Conservation (phyloP, 2,888 invertebrate species). For the Harmothoe impar region DNA sequence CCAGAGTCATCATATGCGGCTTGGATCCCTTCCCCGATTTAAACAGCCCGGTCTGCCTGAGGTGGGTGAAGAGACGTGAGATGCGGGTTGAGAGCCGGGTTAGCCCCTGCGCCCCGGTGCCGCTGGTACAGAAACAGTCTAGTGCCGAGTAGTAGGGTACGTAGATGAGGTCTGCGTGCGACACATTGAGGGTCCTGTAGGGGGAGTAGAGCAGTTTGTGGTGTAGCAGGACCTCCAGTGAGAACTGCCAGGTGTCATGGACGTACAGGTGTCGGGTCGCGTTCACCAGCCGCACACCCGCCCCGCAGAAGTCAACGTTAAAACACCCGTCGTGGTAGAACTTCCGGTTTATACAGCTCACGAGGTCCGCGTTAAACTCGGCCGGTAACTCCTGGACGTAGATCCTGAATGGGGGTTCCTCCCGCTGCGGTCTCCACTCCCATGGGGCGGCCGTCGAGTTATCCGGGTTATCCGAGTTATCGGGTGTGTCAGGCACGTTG, state of each 20-base stretch:
- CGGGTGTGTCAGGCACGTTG: not conserved
- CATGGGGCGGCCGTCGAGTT: not conserved
- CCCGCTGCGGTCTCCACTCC: not conserved
- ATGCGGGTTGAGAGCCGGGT: not conserved
- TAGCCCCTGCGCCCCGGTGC: not conserved
- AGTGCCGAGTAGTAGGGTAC: constrained; percentile 74
- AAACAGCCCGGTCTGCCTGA: not conserved
- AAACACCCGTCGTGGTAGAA: not conserved
- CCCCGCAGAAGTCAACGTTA: constrained; percentile 51
- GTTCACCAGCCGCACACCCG: constrained; percentile 49
- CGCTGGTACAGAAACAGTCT: constrained; percentile 68
- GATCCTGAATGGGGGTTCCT: not conserved
- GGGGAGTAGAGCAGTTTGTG: constrained; percentile 73
- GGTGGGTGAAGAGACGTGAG: not conserved
- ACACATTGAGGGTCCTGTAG: constrained; percentile 71
- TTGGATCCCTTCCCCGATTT: constrained; percentile 63
- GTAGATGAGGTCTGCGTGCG: constrained; percentile 74
- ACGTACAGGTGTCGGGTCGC: not conserved
- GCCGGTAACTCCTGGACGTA: constrained; percentile 66
- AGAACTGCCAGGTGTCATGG: constrained; percentile 69
- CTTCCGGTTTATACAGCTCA: constrained; percentile 52
- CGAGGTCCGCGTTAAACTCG: constrained; percentile 61
- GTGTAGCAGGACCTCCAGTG: constrained; percentile 75
- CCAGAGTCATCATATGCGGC: constrained; percentile 75
- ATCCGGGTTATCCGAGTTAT: not conserved